Evolutionary conservation across 2,113 vertebrate genomes (phyloP).

Genomic region (Thomomys bottae): DNA sequence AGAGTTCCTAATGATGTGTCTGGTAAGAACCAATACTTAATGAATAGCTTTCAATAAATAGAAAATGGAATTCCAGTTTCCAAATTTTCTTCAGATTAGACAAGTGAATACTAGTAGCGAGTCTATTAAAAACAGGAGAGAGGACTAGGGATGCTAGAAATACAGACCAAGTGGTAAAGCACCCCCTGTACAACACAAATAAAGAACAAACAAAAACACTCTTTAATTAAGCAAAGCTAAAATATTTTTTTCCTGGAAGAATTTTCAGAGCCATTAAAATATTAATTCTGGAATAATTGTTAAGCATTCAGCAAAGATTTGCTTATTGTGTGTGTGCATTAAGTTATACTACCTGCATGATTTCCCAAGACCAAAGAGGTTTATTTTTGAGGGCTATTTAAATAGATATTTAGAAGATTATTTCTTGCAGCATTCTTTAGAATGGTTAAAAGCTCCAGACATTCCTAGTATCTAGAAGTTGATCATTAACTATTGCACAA

Average conservation of each 20-base stretch:
- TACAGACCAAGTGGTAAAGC: too few species aligned
- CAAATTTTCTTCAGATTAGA: constrained; percentile 18
- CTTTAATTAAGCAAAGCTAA: not conserved
- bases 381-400: constrained; percentile 13
- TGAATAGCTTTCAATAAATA: constrained; percentile 17
- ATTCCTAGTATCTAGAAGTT: not conserved
- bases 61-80: not conserved
- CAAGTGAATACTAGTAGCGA: not conserved
- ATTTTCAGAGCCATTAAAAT: constrained; percentile 16
- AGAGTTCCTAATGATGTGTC: not conserved
- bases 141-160: too few species aligned
- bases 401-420: constrained; percentile 15
- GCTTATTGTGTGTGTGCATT: not conserved
- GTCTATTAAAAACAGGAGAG: not conserved
- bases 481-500: not conserved
- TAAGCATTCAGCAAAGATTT: not conserved
- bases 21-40: not conserved
- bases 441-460: not conserved
- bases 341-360: not conserved
- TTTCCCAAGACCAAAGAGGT: not conserved
- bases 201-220: too few species aligned
- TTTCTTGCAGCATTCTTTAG: not conserved
- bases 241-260: constrained; percentile 3
- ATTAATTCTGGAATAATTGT: not conserved
- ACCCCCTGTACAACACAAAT: too few species aligned